Percentiles rank a stretch among this genome's conserved stretches.
Evolutionary conservation across 2,113 vertebrate species (phyloP).

Genomic region (Erinaceus europaeus): DNA sequence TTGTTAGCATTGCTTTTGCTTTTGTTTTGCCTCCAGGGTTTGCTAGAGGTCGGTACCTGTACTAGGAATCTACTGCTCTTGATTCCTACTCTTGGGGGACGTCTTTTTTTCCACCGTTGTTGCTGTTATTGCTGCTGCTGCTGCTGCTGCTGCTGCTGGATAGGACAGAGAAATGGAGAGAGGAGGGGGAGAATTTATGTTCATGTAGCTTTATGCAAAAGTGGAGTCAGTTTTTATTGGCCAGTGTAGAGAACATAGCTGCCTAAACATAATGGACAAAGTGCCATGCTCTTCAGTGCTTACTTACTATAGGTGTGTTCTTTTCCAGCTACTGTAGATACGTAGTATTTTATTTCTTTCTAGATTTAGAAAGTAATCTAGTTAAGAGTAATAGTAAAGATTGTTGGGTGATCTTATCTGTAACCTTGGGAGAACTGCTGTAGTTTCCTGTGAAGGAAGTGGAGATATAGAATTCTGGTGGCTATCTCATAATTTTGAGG

Average conservation of each 20-base stretch:
- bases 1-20: background rate
- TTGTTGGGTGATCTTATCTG: too few species aligned
- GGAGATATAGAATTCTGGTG: too few species aligned
- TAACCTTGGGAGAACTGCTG: too few species aligned
- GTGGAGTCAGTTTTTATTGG: background rate
- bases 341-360: background rate
- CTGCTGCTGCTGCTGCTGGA: too few species aligned
- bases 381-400: background rate
- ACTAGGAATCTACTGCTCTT: too few species aligned
- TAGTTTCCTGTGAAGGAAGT: too few species aligned
- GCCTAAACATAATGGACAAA: background rate
- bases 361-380: background rate
- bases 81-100: background rate
- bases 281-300: background rate
- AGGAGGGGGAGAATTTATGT: background rate
- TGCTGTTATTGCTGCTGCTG: too few species aligned
- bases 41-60: too few species aligned
- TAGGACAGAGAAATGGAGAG: too few species aligned
- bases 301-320: background rate
- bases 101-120: background rate
- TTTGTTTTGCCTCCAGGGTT: too few species aligned
- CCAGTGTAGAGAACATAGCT: background rate
- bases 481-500: too few species aligned
- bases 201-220: slow-evolving; percentile 3
- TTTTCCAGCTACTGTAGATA: too few species aligned